Evolutionary conservation across 2,888 invertebrate species (phyloP).

Genomic region (Cephus nigrinus): DNA sequence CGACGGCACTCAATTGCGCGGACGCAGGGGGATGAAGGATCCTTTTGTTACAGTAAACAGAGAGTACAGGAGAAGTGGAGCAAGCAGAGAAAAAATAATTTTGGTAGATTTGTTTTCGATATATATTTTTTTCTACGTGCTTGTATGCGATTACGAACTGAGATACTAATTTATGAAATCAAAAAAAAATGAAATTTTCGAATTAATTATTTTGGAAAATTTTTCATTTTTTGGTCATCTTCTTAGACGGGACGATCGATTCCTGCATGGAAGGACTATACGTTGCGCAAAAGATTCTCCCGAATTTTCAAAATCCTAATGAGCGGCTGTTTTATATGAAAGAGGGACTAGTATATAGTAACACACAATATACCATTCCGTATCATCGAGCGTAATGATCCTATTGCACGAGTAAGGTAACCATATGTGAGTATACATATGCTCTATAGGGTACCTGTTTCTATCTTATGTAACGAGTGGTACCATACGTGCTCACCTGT

Average conservation of each 20-base stretch:
- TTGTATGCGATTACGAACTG: too few species aligned
- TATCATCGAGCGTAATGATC: constrained; percentile 8
- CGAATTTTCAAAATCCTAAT: neutral
- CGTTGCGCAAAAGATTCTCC: neutral
- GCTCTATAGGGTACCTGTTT: neutral
- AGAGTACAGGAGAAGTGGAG: neutral
- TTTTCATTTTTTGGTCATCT: neutral
- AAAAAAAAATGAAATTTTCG: neutral
- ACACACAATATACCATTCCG: neutral
- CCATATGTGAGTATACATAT: neutral
- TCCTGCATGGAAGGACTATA: neutral
- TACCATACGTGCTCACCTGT: constrained; percentile 26
- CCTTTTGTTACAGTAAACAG: neutral
- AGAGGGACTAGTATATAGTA: neutral
- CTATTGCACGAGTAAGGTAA: neutral
- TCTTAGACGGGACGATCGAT: neutral
- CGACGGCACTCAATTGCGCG: neutral
- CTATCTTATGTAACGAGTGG: constrained; percentile 35
- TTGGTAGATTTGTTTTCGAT: neutral
- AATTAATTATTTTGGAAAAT: neutral
- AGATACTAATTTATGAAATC: neutral
- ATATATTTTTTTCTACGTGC: neutral
- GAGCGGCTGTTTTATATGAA: neutral
- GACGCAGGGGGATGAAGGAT: neutral
- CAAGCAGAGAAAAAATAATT: neutral